Evolutionary conservation across 2,113 vertebrate species (phyloP), one percentile per base, ranked within the genome.

Genomic region (Austrofundulus limnaeus): DNA sequence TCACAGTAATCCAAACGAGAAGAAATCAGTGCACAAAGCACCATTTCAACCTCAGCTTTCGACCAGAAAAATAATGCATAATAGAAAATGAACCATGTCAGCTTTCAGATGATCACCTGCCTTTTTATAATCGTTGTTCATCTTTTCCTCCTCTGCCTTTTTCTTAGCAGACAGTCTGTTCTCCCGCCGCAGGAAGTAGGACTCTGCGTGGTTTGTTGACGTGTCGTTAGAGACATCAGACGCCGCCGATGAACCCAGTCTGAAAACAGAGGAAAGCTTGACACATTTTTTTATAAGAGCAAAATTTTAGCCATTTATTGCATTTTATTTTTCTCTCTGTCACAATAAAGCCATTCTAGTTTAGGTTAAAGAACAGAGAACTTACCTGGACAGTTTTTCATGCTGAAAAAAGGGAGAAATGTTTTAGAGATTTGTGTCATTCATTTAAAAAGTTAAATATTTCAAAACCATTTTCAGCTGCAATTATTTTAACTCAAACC

Each of bases 311-410:
- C 28, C 5, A n/a, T 25, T 20, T 11, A 17, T 5, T 55, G 11
- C 24, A 23, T 7, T 23, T 55, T n/a, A n/a, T n/a, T n/a, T 58
- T 17, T 1, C 34, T 5, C 23, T 8, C 52, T 0, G 19, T 54
- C 11, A 24, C 0, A 2, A 38, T 2, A 51, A 46, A 19, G 1
- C 7, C 1, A 54, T 53, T 46, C 10, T 16, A 60, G 0, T 14
- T 20, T 49, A 50, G 15, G 45, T 25, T 59, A 48, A 72, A 69
- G 25, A 8, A 41, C 31, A 76, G 10, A 16, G 34, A 45, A 82
- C 94, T 95, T 93, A 97, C 96, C 95, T 94, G 38, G 92, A 91
- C 57, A 94, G 87, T 77, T 93, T 91, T 79, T 97, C 95, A 87
- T 94, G 94, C 95, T 98, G 84, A 70, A 88, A 92, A 49, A 81